Evolutionary conservation across 2,888 invertebrate species (phyloP).

Genomic region (Drosophila peninsularis): DNA sequence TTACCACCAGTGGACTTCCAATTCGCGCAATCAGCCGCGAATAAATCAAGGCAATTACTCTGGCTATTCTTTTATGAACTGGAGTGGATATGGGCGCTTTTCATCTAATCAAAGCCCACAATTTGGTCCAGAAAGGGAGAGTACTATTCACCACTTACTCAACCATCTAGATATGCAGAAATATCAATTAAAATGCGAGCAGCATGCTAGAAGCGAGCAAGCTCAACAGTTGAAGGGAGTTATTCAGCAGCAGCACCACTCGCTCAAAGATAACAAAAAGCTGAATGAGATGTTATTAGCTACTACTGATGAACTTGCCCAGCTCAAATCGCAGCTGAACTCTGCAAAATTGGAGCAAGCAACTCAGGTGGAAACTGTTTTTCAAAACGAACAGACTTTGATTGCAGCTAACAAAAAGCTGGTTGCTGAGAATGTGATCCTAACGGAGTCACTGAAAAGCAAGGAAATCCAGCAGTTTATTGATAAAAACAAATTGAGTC

Average conservation of each 20-base stretch:
- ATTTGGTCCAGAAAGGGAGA: background rate
- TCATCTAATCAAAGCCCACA: background rate
- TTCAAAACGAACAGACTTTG: background rate
- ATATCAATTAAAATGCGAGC: background rate
- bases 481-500: background rate
- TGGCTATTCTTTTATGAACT: background rate
- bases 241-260: background rate
- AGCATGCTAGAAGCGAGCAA: background rate
- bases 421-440: background rate
- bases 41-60: background rate
- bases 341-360: background rate
- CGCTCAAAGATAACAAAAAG: background rate
- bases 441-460: background rate
- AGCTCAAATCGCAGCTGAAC: background rate
- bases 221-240: background rate
- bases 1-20: too few species aligned
- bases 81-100: background rate
- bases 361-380: background rate
- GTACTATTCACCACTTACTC: background rate
- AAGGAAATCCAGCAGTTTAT: background rate
- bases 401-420: background rate
- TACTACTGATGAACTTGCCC: background rate
- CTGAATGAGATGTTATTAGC: slow-evolving; percentile 1
- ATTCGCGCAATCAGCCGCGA: too few species aligned
- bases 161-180: background rate